phyloP scores from a whole-genome alignment of 2,888 invertebrate species.

The Hydriomena furcata region DNA sequence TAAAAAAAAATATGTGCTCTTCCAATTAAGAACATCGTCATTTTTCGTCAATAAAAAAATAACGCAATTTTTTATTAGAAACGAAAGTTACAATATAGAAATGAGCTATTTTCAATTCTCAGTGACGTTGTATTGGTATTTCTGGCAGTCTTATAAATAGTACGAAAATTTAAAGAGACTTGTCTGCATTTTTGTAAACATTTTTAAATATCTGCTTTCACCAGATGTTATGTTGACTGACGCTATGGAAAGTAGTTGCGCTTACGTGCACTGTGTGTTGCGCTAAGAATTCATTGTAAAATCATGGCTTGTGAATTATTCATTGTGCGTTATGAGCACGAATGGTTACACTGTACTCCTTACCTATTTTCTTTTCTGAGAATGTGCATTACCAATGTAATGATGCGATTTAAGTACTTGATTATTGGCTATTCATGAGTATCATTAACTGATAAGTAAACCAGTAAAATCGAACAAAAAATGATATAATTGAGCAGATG shows the following conservation, averaged over 20 bases:
- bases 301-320: constrained; percentile 64
- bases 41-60: no score
- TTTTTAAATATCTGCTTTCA: constrained; percentile 18
- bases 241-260: constrained; percentile 53
- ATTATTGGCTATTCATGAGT: constrained; percentile 2
- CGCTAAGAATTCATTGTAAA: constrained; percentile 54
- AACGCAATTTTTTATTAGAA: no score
- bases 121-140: constrained; percentile 32
- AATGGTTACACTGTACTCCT: constrained; percentile 44
- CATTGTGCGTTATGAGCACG: constrained; percentile 61
- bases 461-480: no score
- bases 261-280: constrained; percentile 40
- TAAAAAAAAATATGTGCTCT: no score
- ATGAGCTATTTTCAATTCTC: neutral
- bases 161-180: constrained; percentile 23
- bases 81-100: neutral
- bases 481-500: no score
- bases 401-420: constrained; percentile 17
- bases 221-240: constrained; percentile 39
- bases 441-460: neutral
- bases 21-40: no score
- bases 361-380: constrained; percentile 66
- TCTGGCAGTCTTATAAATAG: constrained; percentile 27
- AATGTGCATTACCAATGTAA: constrained; percentile 41
- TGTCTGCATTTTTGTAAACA: constrained; percentile 23